Conservation (phyloP, 2,797 vertebrate species). For the Lophius americanus region DNA sequence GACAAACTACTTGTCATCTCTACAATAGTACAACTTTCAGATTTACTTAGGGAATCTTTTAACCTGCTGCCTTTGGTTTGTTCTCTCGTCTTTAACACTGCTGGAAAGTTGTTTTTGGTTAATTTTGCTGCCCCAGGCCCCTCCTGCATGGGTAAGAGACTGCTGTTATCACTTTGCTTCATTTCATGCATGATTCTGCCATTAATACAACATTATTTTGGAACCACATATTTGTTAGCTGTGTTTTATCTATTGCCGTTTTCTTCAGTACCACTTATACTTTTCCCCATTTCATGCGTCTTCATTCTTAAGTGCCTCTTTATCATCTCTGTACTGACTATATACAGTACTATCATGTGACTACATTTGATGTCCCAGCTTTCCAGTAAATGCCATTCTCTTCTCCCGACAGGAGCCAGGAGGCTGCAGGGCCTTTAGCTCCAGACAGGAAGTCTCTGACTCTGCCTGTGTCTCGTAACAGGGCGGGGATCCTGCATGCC, state of each 20-base stretch:
- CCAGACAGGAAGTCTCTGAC: conserved; percentile 98
- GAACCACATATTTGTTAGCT: background rate
- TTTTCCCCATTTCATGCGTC: background rate
- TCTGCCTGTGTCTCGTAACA: conserved; percentile 99
- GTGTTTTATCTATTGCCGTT: background rate
- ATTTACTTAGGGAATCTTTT: conserved; percentile 65
- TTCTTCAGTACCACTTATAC: background rate
- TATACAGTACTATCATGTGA: background rate
- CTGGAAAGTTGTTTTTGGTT: conserved; percentile 72
- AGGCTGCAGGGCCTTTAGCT: conserved; percentile 89
- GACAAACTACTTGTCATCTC: background rate
- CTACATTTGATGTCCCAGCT: background rate
- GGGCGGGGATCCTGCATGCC: conserved; percentile 94
- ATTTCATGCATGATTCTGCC: conserved; percentile 33
- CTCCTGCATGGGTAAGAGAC: conserved; percentile 77
- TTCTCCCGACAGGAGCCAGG: conserved; percentile 92
- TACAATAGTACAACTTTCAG: conserved; percentile 24
- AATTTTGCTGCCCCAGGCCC: conserved; percentile 53
- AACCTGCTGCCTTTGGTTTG: conserved; percentile 83
- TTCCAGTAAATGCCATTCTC: conserved; percentile 53
- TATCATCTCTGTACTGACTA: background rate
- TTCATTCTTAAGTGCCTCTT: too few relatives aligned
- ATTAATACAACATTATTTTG: background rate
- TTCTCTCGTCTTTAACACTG: conserved; percentile 69
- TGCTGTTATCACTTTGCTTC: conserved; percentile 11